Percentiles rank a stretch among this genome's conserved stretches.
Conservation (phyloP, 2,113 vertebrate genomes). For the Noctilio leporinus region DNA sequence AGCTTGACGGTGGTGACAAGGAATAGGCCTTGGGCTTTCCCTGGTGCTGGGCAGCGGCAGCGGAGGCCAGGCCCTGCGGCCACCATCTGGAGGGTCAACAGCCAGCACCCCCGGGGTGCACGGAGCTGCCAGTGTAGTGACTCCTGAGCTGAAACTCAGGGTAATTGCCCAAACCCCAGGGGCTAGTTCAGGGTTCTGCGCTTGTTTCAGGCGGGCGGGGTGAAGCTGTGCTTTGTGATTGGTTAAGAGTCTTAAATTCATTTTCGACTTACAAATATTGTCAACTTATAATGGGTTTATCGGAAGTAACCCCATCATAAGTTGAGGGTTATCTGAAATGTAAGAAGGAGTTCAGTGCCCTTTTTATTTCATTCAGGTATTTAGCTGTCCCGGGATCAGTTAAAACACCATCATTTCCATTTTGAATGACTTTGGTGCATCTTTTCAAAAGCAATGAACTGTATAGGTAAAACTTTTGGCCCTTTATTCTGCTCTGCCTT, state of each 20-base stretch:
- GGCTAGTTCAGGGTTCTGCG: neutral
- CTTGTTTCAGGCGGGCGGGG: neutral
- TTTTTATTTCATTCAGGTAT: neutral
- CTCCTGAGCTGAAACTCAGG: neutral
- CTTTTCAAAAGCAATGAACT: neutral
- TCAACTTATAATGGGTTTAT: neutral
- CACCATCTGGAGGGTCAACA: neutral
- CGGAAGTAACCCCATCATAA: neutral
- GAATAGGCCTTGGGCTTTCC: neutral
- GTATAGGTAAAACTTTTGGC: neutral
- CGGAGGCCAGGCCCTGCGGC: neutral
- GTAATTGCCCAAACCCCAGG: neutral
- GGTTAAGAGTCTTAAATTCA: neutral
- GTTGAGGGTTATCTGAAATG: neutral
- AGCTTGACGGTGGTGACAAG: neutral
- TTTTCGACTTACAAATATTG: neutral
- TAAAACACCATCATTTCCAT: neutral
- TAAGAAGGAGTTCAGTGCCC: neutral
- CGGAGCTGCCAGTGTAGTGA: neutral
- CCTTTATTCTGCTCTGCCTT: neutral
- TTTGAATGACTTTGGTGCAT: neutral
- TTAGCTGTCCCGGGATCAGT: neutral
- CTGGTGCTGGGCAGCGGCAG: neutral
- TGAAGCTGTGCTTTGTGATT: neutral
- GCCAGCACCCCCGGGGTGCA: fast-evolving